Evolutionary conservation across 2,113 vertebrate species (phyloP).

Genomic region (Tyrannus savana): DNA sequence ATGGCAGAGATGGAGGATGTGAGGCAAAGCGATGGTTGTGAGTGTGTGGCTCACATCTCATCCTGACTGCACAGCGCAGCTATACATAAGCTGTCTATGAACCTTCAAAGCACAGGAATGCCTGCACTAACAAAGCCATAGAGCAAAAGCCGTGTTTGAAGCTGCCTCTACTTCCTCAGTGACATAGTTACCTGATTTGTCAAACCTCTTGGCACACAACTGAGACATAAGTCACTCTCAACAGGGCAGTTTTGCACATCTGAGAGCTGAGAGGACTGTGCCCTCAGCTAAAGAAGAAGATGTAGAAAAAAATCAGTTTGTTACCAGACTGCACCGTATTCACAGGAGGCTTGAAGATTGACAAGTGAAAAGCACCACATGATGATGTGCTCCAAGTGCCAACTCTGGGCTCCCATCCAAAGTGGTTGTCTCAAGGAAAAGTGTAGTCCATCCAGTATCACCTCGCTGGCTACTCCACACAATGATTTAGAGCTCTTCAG

Average conservation of each 20-base stretch:
- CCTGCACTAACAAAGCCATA: neutral
- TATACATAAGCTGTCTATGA: neutral
- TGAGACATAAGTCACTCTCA: neutral
- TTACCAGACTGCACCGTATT: neutral
- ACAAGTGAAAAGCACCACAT: neutral
- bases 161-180: accelerated
- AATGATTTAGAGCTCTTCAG: neutral
- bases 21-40: accelerated
- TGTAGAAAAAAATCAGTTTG: neutral
- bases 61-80: accelerated
- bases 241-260: neutral
- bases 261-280: neutral
- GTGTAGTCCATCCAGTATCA: neutral
- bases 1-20: accelerated
- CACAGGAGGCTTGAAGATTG: neutral
- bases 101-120: neutral
- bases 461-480: neutral
- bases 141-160: neutral
- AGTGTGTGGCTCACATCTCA: neutral
- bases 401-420: conserved; percentile 10
- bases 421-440: conserved; percentile 27
- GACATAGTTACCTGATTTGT: neutral
- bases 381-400: neutral
- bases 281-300: neutral
- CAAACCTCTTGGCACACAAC: neutral